A percentile compares a stretch with the other conserved stretches of the same genome.
Evolutionary conservation across 2,113 vertebrate genomes (phyloP).

Genomic region (Vidua macroura): DNA sequence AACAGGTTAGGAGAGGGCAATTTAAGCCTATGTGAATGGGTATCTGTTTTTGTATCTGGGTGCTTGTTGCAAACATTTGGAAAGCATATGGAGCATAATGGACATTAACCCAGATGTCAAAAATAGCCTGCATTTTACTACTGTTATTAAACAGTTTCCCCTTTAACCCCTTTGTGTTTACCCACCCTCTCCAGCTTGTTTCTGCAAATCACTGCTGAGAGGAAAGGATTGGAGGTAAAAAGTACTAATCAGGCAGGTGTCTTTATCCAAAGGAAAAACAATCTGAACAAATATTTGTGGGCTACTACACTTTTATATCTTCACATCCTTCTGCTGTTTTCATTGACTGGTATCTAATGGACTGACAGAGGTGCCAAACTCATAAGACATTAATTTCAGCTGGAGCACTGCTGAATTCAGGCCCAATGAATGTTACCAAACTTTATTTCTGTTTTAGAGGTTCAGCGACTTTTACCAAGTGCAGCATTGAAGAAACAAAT

Average conservation of each 20-base stretch:
- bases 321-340: slow-evolving; percentile 51
- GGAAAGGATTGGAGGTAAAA: slow-evolving; percentile 68
- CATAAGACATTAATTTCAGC: background rate
- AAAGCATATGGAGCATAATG: slow-evolving; percentile 81
- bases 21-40: slow-evolving; percentile 69
- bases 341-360: slow-evolving; percentile 37
- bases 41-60: slow-evolving; percentile 79
- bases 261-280: slow-evolving; percentile 77
- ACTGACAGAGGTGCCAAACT: background rate
- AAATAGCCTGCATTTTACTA: slow-evolving; percentile 82
- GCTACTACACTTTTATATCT: slow-evolving; percentile 61
- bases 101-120: slow-evolving; percentile 84
- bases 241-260: slow-evolving; percentile 74
- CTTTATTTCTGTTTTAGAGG: slow-evolving; percentile 27
- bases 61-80: slow-evolving; percentile 82
- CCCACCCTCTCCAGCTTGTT: slow-evolving; percentile 73
- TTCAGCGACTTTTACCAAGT: slow-evolving; percentile 14
- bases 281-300: slow-evolving; percentile 67
- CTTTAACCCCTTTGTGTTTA: slow-evolving; percentile 81
- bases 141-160: slow-evolving; percentile 85
- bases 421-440: background rate
- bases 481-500: slow-evolving; percentile 46
- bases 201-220: slow-evolving; percentile 75
- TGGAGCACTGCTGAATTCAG: slow-evolving; percentile 9
- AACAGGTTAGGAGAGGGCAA: slow-evolving; percentile 66